Conservation (phyloP, 1,140 invertebrate genomes). For the Trachymyrmex cornetzi region DNA sequence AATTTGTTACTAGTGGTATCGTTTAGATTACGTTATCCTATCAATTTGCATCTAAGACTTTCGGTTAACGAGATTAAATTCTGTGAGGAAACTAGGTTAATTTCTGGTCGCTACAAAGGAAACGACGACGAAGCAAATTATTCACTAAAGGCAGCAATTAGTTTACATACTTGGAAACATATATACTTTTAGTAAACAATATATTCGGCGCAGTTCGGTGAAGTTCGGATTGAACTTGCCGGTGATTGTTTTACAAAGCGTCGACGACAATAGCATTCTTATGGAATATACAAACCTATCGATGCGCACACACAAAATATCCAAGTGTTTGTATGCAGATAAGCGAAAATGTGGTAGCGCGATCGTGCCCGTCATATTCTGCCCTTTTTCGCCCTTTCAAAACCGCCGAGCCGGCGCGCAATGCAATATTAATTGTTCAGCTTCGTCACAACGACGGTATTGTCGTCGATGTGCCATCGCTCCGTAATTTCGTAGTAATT, state of each 20-base stretch:
- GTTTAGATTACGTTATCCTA: background rate
- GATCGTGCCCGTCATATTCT: constrained; percentile 47
- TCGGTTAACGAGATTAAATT: constrained; percentile 8
- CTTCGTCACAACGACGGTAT: constrained; percentile 70
- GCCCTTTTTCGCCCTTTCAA: constrained; percentile 71
- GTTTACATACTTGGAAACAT: constrained; percentile 35
- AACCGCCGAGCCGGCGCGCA: constrained; percentile 66
- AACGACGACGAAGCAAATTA: constrained; percentile 30
- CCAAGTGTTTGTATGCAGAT: constrained; percentile 26
- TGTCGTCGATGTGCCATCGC: constrained; percentile 70
- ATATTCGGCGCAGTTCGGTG: background rate
- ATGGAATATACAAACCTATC: constrained; percentile 40
- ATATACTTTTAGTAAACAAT: constrained; percentile 31
- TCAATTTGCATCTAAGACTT: background rate
- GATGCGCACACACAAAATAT: constrained; percentile 12
- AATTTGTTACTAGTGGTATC: background rate
- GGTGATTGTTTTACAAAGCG: constrained; percentile 39
- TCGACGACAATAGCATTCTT: constrained; percentile 36
- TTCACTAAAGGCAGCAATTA: constrained; percentile 23
- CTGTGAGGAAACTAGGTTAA: constrained; percentile 10
- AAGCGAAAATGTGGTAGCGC: constrained; percentile 42
- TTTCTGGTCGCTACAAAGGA: constrained; percentile 3
- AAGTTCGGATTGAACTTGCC: constrained; percentile 25
- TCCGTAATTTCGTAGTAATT: constrained; percentile 71
- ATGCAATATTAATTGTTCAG: constrained; percentile 75